phyloP scores from a whole-genome alignment of 2,797 vertebrate genomes.

The Platalea minor region DNA sequence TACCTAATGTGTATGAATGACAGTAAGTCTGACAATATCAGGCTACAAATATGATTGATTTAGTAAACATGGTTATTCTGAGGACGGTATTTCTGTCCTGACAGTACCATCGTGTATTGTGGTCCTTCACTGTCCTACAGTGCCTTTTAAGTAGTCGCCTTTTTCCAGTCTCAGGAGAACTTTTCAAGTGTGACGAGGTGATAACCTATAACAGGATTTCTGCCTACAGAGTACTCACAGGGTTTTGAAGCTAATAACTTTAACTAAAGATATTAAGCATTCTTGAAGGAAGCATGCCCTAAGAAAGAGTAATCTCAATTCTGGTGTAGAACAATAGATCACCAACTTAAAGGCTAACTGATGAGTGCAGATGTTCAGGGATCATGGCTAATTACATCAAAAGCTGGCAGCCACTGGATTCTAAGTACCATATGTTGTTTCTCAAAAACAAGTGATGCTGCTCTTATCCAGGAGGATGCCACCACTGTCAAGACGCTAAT shows the following conservation, averaged over 20 bases:
- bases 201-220: constrained; percentile 62
- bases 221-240: constrained; percentile 4
- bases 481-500: constrained; percentile 34
- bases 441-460: constrained; percentile 52
- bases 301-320: constrained; percentile 35
- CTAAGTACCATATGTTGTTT: constrained; percentile 57
- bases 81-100: constrained; percentile 7
- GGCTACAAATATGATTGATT: not conserved
- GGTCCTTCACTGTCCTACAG: constrained; percentile 26
- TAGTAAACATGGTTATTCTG: not conserved
- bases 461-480: constrained; percentile 31
- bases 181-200: constrained; percentile 37
- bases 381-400: constrained; percentile 63
- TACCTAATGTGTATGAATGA: not conserved
- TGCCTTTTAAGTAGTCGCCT: not conserved
- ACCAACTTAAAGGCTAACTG: constrained; percentile 53
- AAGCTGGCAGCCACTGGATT: constrained; percentile 63
- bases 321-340: constrained; percentile 39
- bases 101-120: not conserved
- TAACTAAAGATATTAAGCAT: constrained; percentile 25
- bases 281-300: constrained; percentile 25
- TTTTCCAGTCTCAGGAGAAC: constrained; percentile 22
- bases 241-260: constrained; percentile 48
- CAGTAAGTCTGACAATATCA: not conserved
- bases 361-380: constrained; percentile 56